Evolutionary conservation across 2,888 invertebrate genomes (phyloP).

Genomic region (Platynereis dumerilii): DNA sequence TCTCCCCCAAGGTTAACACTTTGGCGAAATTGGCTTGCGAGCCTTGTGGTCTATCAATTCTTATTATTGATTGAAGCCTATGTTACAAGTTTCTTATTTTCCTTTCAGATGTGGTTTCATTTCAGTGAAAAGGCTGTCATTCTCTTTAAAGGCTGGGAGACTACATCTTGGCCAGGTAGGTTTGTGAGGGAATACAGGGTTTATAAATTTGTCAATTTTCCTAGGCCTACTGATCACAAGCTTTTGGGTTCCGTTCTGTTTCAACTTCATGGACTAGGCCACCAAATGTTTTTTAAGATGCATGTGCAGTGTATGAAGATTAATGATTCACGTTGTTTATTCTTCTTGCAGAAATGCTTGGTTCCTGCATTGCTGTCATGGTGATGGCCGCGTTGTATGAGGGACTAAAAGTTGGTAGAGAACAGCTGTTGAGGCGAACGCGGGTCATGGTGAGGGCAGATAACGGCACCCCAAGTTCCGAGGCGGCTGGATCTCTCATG

Average conservation of each 20-base stretch:
- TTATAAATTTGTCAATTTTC: too few species aligned
- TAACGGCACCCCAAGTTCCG: conserved; percentile 20
- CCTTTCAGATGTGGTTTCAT: conserved; percentile 60
- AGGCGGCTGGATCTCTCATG: conserved; percentile 28
- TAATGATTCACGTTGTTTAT: too few species aligned
- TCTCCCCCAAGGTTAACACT: too few species aligned
- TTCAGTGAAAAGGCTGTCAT: conserved; percentile 50
- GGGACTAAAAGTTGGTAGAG: conserved; percentile 86
- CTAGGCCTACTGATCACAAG: too few species aligned
- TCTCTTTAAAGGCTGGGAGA: conserved; percentile 51
- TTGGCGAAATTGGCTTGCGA: too few species aligned
- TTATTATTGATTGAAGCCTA: too few species aligned
- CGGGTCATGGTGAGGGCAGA: too few species aligned
- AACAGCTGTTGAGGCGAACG: conserved; percentile 47
- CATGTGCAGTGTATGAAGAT: too few species aligned
- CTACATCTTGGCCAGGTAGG: conserved; percentile 31
- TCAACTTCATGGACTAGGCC: too few species aligned
- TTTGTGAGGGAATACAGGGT: neutral
- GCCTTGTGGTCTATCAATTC: too few species aligned
- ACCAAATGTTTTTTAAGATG: too few species aligned
- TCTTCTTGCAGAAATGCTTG: conserved; percentile 69
- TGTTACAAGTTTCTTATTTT: neutral
- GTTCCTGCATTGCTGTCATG: conserved; percentile 90
- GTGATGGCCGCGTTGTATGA: conserved; percentile 93
- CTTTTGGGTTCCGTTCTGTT: too few species aligned